Evolutionary conservation across 1,140 invertebrate genomes (phyloP).

Genomic region (Pseudomyrmex concolor): DNA sequence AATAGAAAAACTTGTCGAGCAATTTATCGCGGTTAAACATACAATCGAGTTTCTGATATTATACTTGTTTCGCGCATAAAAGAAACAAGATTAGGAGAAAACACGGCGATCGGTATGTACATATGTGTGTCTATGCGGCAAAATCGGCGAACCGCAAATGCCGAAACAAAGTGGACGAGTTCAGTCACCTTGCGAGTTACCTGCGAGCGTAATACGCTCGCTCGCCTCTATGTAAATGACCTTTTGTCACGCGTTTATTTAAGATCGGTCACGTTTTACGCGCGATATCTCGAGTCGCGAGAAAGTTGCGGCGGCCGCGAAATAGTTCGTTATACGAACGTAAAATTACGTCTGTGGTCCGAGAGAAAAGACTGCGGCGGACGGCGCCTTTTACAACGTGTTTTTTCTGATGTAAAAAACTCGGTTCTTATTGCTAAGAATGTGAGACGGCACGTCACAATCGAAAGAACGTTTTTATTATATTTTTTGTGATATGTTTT

Average conservation of each 20-base stretch:
- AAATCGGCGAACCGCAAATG: conserved; percentile 34
- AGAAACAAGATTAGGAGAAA: conserved; percentile 29
- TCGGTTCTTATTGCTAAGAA: too few species aligned
- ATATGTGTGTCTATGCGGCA: too few species aligned
- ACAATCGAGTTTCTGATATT: conserved; percentile 27
- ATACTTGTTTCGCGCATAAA: conserved; percentile 15
- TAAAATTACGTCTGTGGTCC: conserved; percentile 9
- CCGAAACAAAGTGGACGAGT: conserved; percentile 61
- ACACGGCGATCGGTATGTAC: not conserved
- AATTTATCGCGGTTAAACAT: conserved; percentile 9
- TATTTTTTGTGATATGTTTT: too few species aligned
- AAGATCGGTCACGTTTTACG: conserved; percentile 53
- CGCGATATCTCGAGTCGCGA: conserved; percentile 13
- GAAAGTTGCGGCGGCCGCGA: conserved; percentile 14
- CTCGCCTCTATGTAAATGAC: conserved; percentile 56
- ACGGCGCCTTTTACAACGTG: not conserved
- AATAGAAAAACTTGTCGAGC: not conserved
- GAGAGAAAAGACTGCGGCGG: not conserved
- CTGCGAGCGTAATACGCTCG: conserved; percentile 64
- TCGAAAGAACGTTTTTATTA: too few species aligned
- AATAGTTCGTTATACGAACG: not conserved
- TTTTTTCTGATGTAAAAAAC: not conserved
- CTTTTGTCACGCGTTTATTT: conserved; percentile 66
- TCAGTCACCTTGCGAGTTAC: conserved; percentile 70
- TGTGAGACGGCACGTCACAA: too few species aligned